Evolutionary conservation across 2,113 vertebrate genomes (phyloP).

Genomic region (Bos taurus): ARS-UCD2.0 NC_037346.1:822501-823000

Average conservation of each 20-base stretch:
- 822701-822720: fast-evolving
- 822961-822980: not conserved
- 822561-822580: not conserved
- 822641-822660: not conserved
- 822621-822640: not conserved
- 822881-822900: not conserved
- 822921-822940: not conserved
- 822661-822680: not conserved
- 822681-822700: not conserved
- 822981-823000: no score
- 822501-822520: not conserved
- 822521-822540: not conserved
- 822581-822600: constrained; percentile 21
- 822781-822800: not conserved
- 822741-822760: not conserved
- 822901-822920: not conserved
- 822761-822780: not conserved
- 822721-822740: not conserved
- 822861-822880: not conserved
- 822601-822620: not conserved
- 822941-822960: not conserved
- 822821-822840: not conserved
- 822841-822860: not conserved
- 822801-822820: not conserved
- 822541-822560: constrained; percentile 9